phyloP scores from a whole-genome alignment of 2,113 vertebrate genomes.

The Sinocyclocheilus anshuiensis region DNA sequence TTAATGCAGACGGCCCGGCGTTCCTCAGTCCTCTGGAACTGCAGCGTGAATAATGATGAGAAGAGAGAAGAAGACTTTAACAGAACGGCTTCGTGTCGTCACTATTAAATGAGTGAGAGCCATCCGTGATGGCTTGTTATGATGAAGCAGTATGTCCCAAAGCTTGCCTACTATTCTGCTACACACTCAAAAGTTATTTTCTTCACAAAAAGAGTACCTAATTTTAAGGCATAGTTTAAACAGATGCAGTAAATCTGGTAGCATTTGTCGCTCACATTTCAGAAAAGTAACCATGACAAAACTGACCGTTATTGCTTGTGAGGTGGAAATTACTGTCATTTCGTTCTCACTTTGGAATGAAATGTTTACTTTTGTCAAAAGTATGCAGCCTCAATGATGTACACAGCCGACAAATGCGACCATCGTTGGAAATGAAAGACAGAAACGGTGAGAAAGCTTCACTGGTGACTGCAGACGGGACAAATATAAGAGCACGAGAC shows the following conservation, averaged over 20 bases:
- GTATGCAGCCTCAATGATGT: too few species aligned
- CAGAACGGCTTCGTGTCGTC: neutral
- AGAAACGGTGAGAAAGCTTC: neutral
- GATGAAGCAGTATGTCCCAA: too few species aligned
- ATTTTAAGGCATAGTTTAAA: too few species aligned
- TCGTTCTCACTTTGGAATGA: neutral
- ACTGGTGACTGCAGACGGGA: neutral
- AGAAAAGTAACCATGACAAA: neutral
- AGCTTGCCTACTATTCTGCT: too few species aligned
- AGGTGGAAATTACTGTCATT: too few species aligned
- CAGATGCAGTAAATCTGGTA: too few species aligned
- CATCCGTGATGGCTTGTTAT: too few species aligned
- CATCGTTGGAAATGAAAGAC: neutral
- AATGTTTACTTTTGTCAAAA: neutral
- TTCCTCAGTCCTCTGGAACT: neutral
- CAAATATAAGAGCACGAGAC: neutral
- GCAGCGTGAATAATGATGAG: slow-evolving; percentile 15
- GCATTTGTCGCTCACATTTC: neutral
- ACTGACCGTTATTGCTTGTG: neutral
- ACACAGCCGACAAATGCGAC: neutral
- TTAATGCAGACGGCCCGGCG: slow-evolving; percentile 45
- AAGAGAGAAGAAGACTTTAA: slow-evolving; percentile 56
- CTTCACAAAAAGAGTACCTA: too few species aligned
- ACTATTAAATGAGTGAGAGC: neutral
- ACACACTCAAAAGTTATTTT: too few species aligned